These are phyloP conservation scores for Esperia sulphurella DNA, from an alignment of 2,888 invertebrate species.

Conservation along the genomic window DNA sequence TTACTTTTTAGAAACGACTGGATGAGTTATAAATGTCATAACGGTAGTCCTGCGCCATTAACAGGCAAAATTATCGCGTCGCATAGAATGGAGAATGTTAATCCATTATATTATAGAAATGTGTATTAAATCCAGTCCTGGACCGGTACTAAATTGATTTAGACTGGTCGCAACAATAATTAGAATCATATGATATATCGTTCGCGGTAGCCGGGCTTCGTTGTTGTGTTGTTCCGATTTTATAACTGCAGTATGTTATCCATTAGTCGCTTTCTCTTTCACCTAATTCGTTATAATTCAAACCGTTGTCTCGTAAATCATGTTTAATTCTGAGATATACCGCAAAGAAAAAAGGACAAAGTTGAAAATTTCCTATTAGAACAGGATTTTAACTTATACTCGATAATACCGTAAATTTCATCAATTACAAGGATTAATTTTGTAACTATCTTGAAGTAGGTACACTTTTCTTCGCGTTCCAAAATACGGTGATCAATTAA, in stretches of 20 bases:
- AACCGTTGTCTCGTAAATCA: too few relatives aligned
- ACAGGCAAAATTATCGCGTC: slow-evolving; percentile 54
- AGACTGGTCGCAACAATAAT: slow-evolving; percentile 60
- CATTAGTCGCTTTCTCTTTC: too few relatives aligned
- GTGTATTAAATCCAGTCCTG: slow-evolving; percentile 45
- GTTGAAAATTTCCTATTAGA: too few relatives aligned
- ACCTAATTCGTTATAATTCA: too few relatives aligned
- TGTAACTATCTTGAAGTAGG: too few relatives aligned
- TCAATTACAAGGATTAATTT: too few relatives aligned
- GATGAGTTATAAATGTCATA: slow-evolving; percentile 50
- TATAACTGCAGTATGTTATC: background rate
- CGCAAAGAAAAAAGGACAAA: background rate
- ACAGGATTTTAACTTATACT: too few relatives aligned
- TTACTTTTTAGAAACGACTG: slow-evolving; percentile 21
- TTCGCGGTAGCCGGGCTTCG: slow-evolving; percentile 11
- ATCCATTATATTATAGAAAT: slow-evolving; percentile 59
- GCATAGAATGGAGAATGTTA: slow-evolving; percentile 34
- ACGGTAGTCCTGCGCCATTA: slow-evolving; percentile 54
- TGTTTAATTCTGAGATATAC: background rate
- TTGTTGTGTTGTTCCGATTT: slow-evolving; percentile 5
- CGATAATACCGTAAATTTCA: too few relatives aligned
- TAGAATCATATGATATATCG: slow-evolving; percentile 51
- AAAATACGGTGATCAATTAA: slow-evolving; percentile 18
- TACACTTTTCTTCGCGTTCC: too few relatives aligned
- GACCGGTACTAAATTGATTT: slow-evolving; percentile 56